phyloP scores from a whole-genome alignment of 2,888 invertebrate species.

The Drosophila pseudotalamancana region DNA sequence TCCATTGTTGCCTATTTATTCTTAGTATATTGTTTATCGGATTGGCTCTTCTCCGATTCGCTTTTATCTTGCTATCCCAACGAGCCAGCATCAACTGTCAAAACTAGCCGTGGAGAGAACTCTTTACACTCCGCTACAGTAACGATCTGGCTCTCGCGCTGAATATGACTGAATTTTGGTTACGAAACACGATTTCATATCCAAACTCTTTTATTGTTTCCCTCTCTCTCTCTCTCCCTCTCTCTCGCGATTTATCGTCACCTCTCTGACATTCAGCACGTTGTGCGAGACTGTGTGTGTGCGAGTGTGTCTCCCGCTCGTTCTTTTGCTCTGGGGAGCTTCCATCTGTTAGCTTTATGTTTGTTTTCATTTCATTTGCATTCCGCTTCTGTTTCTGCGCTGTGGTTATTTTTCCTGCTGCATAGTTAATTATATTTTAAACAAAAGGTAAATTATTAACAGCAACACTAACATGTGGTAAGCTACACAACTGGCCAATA shows the following conservation, averaged over 20 bases:
- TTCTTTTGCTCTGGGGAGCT: slow-evolving; percentile 75
- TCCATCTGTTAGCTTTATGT: slow-evolving; percentile 50
- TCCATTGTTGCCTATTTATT: slow-evolving; percentile 54
- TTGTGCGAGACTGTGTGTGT: neutral
- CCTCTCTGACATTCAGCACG: slow-evolving; percentile 10
- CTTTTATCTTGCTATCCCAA: slow-evolving; percentile 39
- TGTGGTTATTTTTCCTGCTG: slow-evolving; percentile 10
- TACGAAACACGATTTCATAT: slow-evolving; percentile 10
- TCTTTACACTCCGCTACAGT: slow-evolving; percentile 21
- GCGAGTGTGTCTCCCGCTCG: slow-evolving; percentile 7
- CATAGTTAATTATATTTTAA: slow-evolving; percentile 9
- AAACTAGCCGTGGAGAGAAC: slow-evolving; percentile 19
- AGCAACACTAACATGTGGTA: slow-evolving; percentile 42
- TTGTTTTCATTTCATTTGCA: slow-evolving; percentile 38
- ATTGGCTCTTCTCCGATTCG: slow-evolving; percentile 12
- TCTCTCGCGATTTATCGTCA: slow-evolving; percentile 30
- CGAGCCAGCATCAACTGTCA: slow-evolving; percentile 41
- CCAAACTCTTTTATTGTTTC: slow-evolving; percentile 12
- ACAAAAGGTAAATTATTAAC: slow-evolving; percentile 26
- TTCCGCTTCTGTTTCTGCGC: slow-evolving; percentile 29
- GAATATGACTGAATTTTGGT: slow-evolving; percentile 37
- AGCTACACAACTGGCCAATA: slow-evolving; percentile 3
- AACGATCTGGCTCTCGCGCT: slow-evolving; percentile 50
- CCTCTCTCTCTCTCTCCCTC: slow-evolving; percentile 6
- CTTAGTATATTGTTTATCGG: neutral